Evolutionary conservation across 2,797 vertebrate species (phyloP).

Genomic region (Rhyacichthys aspro): DNA sequence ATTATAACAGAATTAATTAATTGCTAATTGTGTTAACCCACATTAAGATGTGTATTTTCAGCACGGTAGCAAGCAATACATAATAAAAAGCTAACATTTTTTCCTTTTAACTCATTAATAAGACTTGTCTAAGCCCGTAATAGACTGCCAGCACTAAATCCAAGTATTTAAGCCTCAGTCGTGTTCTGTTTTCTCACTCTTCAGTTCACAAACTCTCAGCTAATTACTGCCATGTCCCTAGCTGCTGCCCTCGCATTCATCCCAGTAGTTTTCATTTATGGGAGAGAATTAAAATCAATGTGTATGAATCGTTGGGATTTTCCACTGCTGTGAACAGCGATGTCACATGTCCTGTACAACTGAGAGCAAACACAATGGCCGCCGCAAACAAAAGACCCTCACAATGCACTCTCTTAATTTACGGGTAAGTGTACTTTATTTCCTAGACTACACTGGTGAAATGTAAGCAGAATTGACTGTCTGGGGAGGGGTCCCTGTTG

Average conservation of each 20-base stretch:
- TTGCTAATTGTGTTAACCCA: too few relatives aligned
- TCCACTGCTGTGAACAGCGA: conserved; percentile 55
- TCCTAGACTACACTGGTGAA: conserved; percentile 19
- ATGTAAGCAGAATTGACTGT: conserved; percentile 34
- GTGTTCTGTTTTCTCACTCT: conserved; percentile 5
- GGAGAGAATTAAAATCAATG: conserved; percentile 61
- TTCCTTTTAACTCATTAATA: not conserved
- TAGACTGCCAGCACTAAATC: not conserved
- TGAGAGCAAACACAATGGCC: conserved; percentile 17
- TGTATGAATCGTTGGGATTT: conserved; percentile 69
- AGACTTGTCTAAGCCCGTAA: conserved; percentile 1
- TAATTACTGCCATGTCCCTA: conserved; percentile 19
- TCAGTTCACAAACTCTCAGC: conserved; percentile 15
- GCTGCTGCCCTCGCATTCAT: conserved; percentile 24
- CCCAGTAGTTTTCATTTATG: conserved; percentile 47
- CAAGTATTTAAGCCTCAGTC: conserved; percentile 7
- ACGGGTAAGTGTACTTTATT: not conserved
- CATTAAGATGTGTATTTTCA: not conserved
- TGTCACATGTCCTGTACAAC: conserved; percentile 45
- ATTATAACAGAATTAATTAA: not conserved
- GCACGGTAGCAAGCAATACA: not conserved
- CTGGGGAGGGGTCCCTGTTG: conserved; percentile 43
- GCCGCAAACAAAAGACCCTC: conserved; percentile 19
- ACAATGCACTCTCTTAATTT: conserved; percentile 2
- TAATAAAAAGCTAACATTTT: conserved; percentile 4